These are phyloP conservation scores for Rhabdomys dilectus DNA, from an alignment of 2,113 vertebrate genomes.

Conservation along the genomic window DNA sequence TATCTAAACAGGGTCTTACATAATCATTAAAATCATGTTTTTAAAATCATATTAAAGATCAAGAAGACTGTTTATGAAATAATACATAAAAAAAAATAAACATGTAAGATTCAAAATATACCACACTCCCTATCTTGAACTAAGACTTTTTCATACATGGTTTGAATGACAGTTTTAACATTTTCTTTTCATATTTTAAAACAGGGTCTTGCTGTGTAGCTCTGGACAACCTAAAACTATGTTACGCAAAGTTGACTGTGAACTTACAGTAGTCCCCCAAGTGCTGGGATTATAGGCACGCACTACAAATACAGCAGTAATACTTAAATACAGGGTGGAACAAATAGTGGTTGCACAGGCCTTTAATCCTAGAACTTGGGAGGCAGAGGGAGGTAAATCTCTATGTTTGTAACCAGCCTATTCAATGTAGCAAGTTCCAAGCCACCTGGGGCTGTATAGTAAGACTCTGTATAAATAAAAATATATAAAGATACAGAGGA, in stretches of 20 bases:
- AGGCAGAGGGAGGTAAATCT: background rate
- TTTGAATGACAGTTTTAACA: constrained; percentile 2
- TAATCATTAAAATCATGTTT: background rate
- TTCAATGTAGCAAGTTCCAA: background rate
- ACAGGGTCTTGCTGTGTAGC: background rate
- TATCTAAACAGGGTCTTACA: background rate
- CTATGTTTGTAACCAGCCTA: background rate
- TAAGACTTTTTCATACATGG: background rate
- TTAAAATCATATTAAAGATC: background rate
- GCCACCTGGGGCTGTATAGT: background rate
- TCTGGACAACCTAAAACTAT: background rate
- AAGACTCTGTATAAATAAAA: background rate
- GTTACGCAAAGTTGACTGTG: background rate
- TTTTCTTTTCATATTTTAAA: background rate
- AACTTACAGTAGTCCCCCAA: background rate
- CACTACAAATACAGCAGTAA: no score
- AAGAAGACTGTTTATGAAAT: background rate
- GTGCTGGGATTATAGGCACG: background rate
- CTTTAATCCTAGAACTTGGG: background rate
- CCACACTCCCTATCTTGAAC: background rate
- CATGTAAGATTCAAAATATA: background rate
- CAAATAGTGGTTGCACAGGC: background rate
- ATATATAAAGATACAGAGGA: background rate
- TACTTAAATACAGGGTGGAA: background rate
- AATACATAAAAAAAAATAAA: constrained; percentile 21